These are phyloP conservation scores for Empidonax traillii DNA, from an alignment of 2,113 vertebrate species.

Conservation along the genomic window DNA sequence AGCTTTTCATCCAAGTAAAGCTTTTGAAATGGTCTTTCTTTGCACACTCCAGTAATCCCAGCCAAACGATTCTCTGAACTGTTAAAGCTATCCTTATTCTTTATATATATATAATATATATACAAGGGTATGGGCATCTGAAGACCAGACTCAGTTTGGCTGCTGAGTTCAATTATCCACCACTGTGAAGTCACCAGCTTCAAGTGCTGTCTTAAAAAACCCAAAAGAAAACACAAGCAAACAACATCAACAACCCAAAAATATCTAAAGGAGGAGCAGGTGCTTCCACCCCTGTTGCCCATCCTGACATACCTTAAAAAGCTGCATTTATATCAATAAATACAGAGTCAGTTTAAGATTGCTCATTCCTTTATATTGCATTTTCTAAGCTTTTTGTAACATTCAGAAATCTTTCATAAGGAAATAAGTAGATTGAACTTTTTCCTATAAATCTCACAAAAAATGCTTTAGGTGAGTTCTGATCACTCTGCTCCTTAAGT, in stretches of 20 bases:
- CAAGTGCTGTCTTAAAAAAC: neutral
- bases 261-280: neutral
- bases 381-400: neutral
- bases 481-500: neutral
- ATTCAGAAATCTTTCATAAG: neutral
- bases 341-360: neutral
- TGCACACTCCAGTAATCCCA: neutral
- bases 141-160: neutral
- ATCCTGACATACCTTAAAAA: neutral
- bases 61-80: neutral
- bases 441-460: neutral
- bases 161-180: neutral
- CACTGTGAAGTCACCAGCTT: neutral
- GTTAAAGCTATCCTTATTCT: neutral
- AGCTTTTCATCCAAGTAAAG: neutral
- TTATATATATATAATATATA: neutral
- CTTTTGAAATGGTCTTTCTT: neutral
- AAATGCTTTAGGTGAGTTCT: neutral
- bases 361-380: neutral
- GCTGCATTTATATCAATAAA: neutral
- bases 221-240: neutral
- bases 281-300: neutral
- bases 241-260: neutral
- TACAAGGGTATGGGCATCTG: neutral
- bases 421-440: neutral